phyloP scores from a whole-genome alignment of 2,113 vertebrate species.

The Rhegmatorhina hoffmannsi region DNA sequence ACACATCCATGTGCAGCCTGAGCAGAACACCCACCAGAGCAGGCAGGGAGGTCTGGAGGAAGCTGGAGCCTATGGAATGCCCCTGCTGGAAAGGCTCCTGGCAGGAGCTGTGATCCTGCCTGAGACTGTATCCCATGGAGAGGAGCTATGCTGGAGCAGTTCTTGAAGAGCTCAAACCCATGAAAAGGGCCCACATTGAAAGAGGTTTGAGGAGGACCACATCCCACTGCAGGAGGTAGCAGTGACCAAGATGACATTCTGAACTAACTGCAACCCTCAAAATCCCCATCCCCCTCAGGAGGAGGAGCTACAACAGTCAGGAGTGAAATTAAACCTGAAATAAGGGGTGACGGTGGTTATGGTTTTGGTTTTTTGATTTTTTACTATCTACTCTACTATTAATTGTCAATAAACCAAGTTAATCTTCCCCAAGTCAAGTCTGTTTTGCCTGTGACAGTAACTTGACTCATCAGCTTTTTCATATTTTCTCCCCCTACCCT shows the following conservation, averaged over 20 bases:
- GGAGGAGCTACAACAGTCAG: background rate
- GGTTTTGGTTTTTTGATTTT: background rate
- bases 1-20: background rate
- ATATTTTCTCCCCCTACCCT: background rate
- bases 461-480: background rate
- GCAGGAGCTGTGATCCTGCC: background rate
- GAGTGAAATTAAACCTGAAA: background rate
- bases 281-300: background rate
- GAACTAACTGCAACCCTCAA: background rate
- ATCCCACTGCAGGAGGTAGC: background rate
- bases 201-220: background rate
- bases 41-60: background rate
- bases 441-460: background rate
- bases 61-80: background rate
- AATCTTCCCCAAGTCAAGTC: background rate
- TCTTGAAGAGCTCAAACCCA: background rate
- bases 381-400: background rate
- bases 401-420: background rate
- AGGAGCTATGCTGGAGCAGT: background rate
- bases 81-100: background rate
- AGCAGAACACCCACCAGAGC: background rate
- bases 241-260: background rate
- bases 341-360: background rate
- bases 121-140: background rate
- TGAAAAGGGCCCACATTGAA: rapidly evolving